Evolutionary conservation across 2,888 invertebrate species (phyloP), one percentile per base, ranked within the genome.

Genomic region (Formica aserva): DNA sequence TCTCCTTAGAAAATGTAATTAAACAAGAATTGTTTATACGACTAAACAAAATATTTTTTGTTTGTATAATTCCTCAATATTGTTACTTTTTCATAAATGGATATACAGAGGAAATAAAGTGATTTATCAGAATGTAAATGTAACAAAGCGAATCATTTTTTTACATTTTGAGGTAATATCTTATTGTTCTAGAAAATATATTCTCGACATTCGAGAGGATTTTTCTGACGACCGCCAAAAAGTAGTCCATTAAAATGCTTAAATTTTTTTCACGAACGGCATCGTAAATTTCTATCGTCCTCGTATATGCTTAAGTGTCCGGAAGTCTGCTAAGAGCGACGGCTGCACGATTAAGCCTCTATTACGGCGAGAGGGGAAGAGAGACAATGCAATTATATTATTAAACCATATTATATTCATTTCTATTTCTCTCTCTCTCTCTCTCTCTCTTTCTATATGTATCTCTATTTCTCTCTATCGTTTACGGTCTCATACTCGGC

Each of bases 361-460:
- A 84, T 89, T 89, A 88, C 75, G 52, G 55, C 75, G 63, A 55
- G 41, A 55, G 41, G 71, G 15, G n/a, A 62, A 45, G 18, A 83
- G 71, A 63, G 66, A 82, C 82, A 85, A 87, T 66, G 82, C 86
- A 89, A 89, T 89, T 86, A 84, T 82, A 85, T 87, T 84, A 89
- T 89, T 87, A 87, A 86, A 82, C 76, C 74, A 86, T 82, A 84
- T 87, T 88, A 86, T 85, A 88, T 85, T 83, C 86, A 84, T 84
- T 32, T 76, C 32, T 15, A 15, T 32, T 32, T 0, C 29, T 41
- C 22, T 3, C 41, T 55, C 26, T 3, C 60, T 41, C 41, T 3
- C 3, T 32, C 13, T 45, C 38, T 13, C 52, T 41, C 11, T 60
- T 2, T 26, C 22, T 13, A 8, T n/a, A 26, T 26, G 26, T 26